Conservation (phyloP, 2,797 vertebrate genomes). For the Thripadectes ignobilis region DNA sequence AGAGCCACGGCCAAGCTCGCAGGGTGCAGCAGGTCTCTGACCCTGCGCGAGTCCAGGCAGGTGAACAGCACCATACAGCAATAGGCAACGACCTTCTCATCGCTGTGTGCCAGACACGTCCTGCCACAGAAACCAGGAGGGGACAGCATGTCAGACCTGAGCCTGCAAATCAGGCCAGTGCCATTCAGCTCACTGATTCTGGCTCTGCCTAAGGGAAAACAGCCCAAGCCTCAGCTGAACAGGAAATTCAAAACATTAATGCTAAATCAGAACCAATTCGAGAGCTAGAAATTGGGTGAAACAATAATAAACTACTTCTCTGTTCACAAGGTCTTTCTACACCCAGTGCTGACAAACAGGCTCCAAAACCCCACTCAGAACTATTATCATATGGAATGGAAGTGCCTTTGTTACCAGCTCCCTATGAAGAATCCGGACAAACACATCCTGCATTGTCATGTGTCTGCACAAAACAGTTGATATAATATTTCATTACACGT, state of each 20-base stretch:
- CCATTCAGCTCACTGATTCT: background rate
- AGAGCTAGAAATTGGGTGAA: background rate
- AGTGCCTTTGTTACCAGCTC: background rate
- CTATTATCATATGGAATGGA: background rate
- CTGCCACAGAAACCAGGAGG: conserved; percentile 70
- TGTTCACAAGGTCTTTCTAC: background rate
- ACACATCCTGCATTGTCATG: background rate
- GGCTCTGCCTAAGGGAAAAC: background rate
- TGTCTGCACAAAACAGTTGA: background rate
- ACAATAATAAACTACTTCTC: background rate
- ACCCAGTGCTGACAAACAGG: background rate
- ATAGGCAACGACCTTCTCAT: conserved; percentile 86
- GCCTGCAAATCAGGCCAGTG: background rate
- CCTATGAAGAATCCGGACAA: background rate
- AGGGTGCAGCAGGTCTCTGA: conserved; percentile 64
- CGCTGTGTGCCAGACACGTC: conserved; percentile 80
- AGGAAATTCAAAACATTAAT: background rate
- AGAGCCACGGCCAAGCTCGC: conserved; percentile 65
- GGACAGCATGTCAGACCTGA: background rate
- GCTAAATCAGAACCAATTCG: background rate
- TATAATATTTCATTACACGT: background rate
- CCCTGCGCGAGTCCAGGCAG: conserved; percentile 81
- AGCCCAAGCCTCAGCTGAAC: background rate
- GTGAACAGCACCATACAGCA: conserved; percentile 91
- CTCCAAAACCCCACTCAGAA: background rate